These are phyloP conservation scores for Drosophila rellima DNA, from an alignment of 2,888 invertebrate genomes.

Conservation along the genomic window DNA sequence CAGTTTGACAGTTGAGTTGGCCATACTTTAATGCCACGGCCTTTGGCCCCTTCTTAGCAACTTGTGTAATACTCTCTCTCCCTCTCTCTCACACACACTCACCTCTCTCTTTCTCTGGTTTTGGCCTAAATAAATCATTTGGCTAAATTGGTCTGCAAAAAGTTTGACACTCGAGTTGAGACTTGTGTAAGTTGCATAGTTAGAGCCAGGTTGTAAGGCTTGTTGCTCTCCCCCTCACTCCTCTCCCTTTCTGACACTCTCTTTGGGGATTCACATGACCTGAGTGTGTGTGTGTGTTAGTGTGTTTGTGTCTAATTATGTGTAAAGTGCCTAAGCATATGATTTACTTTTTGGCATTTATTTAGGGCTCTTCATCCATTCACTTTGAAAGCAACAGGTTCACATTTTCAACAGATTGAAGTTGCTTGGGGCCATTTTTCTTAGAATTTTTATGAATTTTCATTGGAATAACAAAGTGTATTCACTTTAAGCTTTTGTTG, in stretches of 20 bases:
- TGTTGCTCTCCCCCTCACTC: conserved; percentile 13
- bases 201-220: conserved; percentile 50
- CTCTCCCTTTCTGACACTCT: not conserved
- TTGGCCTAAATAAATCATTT: conserved; percentile 81
- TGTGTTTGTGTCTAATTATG: conserved; percentile 67
- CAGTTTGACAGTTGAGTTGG: conserved; percentile 83
- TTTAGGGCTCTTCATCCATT: conserved; percentile 28
- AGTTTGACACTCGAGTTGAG: conserved; percentile 79
- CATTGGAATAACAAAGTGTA: conserved; percentile 8
- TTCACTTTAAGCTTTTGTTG: conserved; percentile 8
- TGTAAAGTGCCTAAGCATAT: conserved; percentile 80
- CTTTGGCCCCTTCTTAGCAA: conserved; percentile 44
- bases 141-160: conserved; percentile 81
- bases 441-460: not conserved
- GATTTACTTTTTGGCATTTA: conserved; percentile 70
- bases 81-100: not conserved
- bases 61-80: conserved; percentile 7
- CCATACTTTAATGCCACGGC: conserved; percentile 78
- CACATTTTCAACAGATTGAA: conserved; percentile 12
- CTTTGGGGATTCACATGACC: conserved; percentile 5
- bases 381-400: conserved; percentile 62
- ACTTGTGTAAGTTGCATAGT: conserved; percentile 66
- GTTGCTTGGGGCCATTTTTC: conserved; percentile 1
- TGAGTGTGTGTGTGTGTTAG: conserved; percentile 15
- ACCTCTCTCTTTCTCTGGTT: conserved; percentile 30